Evolutionary conservation across 2,888 invertebrate species (phyloP).

Genomic region (Junonia oenone): DNA sequence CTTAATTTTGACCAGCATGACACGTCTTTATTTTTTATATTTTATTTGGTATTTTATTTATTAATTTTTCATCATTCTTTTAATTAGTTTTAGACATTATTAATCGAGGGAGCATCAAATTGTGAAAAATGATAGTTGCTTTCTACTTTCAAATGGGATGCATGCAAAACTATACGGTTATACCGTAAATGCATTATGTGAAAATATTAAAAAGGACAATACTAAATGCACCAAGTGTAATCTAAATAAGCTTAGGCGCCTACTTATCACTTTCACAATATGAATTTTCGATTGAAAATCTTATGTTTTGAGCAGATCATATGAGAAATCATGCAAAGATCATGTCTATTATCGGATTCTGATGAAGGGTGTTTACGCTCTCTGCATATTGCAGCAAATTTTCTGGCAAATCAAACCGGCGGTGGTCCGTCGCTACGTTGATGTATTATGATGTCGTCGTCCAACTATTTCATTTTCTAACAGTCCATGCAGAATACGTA

Average conservation of each 20-base stretch:
- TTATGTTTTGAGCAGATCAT: background rate
- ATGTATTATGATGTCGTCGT: conserved; percentile 26
- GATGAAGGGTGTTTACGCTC: conserved; percentile 27
- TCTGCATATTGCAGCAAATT: conserved; percentile 18
- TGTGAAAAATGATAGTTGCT: conserved; percentile 2
- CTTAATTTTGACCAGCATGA: background rate
- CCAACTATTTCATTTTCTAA: conserved; percentile 36
- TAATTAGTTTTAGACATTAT: background rate
- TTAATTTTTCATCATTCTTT: too few species aligned
- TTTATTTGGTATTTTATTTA: background rate
- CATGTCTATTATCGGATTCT: conserved; percentile 21
- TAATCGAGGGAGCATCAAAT: conserved; percentile 15
- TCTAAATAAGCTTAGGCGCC: background rate
- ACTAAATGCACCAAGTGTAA: background rate
- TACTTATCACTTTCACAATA: background rate
- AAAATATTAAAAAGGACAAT: background rate
- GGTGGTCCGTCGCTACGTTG: conserved; percentile 18
- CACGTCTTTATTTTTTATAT: background rate
- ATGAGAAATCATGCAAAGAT: conserved; percentile 15
- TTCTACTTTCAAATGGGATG: conserved; percentile 5
- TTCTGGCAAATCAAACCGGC: conserved; percentile 20
- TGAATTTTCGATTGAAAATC: background rate
- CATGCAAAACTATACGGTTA: conserved; percentile 11
- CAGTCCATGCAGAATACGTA: conserved; percentile 60
- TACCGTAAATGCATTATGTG: background rate